Evolutionary conservation across 2,113 vertebrate genomes (phyloP).

Genomic region (Carassius gibelio): DNA sequence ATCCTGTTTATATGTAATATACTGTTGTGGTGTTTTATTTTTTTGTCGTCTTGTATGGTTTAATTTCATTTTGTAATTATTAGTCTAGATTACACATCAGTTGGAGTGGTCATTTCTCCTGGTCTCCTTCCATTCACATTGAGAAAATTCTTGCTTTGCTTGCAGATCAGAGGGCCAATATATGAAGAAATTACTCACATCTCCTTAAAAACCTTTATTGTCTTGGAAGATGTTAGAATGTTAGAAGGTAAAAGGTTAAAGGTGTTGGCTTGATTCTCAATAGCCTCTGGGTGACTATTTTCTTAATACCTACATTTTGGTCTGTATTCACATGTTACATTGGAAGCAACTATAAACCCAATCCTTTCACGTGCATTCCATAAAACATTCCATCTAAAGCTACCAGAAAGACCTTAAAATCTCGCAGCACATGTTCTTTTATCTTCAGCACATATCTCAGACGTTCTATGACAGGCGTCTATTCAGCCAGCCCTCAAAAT

Average conservation of each 20-base stretch:
- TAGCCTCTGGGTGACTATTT: constrained; percentile 15
- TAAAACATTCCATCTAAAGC: constrained; percentile 43
- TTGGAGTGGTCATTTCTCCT: constrained; percentile 60
- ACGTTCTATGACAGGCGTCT: constrained; percentile 59
- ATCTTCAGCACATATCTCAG: constrained; percentile 35
- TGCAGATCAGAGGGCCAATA: background rate
- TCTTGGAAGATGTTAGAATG: background rate
- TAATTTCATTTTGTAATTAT: constrained; percentile 64
- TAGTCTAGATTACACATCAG: constrained; percentile 59
- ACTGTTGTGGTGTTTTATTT: background rate
- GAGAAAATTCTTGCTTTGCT: background rate
- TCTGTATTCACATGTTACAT: constrained; percentile 43
- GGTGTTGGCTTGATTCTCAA: constrained; percentile 20
- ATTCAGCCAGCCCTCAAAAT: constrained; percentile 57
- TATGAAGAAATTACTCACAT: background rate
- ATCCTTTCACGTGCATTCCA: background rate
- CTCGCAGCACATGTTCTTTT: constrained; percentile 38
- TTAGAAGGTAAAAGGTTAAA: background rate
- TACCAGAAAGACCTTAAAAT: constrained; percentile 37
- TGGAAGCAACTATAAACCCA: constrained; percentile 25
- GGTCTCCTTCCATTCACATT: constrained; percentile 29
- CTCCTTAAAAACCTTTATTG: background rate
- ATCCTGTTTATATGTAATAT: background rate
- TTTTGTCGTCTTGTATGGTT: constrained; percentile 50
- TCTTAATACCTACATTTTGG: constrained; percentile 23